These are phyloP conservation scores for Ptychoptera contaminata DNA, from an alignment of 2,888 invertebrate genomes.

Conservation along the genomic window DNA sequence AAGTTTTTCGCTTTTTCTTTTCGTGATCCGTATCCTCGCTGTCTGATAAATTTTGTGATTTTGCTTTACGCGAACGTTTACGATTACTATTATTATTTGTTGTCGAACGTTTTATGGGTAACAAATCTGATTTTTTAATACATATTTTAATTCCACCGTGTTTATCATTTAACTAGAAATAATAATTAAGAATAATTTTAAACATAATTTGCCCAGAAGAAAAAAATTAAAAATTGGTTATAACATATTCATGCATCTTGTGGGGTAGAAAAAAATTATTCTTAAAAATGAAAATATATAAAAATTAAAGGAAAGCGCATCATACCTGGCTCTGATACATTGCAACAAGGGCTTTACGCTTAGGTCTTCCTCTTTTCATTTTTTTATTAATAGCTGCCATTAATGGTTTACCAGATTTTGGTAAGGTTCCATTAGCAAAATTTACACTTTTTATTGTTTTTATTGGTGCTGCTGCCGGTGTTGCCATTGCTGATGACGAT, in stretches of 20 bases:
- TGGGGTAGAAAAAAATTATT: neutral
- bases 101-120: constrained; percentile 12
- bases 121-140: constrained; percentile 28
- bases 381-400: constrained; percentile 25
- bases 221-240: neutral
- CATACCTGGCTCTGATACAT: constrained; percentile 43
- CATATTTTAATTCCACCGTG: constrained; percentile 30
- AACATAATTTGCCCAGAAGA: neutral
- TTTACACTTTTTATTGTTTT: too few species aligned
- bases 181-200: constrained; percentile 3
- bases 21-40: constrained; percentile 36
- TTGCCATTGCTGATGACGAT: too few species aligned
- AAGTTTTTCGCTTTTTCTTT: constrained; percentile 25
- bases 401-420: constrained; percentile 28
- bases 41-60: constrained; percentile 27
- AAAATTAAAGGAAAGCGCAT: neutral
- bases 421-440: constrained; percentile 24
- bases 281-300: neutral
- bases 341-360: constrained; percentile 32
- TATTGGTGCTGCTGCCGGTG: too few species aligned
- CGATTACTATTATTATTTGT: constrained; percentile 14
- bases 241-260: neutral
- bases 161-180: constrained; percentile 34
- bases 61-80: constrained; percentile 28
- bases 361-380: constrained; percentile 28